Conservation (phyloP, 2,888 invertebrate genomes). For the Sesia bembeciformis region DNA sequence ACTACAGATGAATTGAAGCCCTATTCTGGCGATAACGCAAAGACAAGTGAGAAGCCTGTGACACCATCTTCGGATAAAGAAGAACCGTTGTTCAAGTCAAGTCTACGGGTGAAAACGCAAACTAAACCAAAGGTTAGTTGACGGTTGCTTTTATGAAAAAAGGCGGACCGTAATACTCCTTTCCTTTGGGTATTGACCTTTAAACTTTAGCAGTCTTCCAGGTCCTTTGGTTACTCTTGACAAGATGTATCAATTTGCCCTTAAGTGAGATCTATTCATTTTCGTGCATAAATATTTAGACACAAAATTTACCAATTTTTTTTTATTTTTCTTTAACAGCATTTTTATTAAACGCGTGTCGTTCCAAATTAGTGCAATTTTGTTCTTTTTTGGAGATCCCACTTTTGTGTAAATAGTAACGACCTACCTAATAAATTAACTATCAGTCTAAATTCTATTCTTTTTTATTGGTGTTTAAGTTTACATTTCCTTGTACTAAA, state of each 20-base stretch:
- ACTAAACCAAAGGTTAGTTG: constrained; percentile 63
- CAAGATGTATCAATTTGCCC: no score
- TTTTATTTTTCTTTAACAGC: no score
- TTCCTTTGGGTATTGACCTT: constrained; percentile 14
- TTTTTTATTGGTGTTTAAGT: constrained; percentile 22
- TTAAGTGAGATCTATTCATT: no score
- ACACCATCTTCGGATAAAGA: constrained; percentile 53
- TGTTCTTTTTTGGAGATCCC: no score
- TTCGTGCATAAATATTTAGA: no score
- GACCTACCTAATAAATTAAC: no score
- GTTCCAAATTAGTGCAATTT: no score
- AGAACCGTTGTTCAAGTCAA: constrained; percentile 66
- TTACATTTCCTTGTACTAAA: constrained; percentile 39
- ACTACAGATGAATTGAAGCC: constrained; percentile 67
- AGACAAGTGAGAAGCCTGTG: constrained; percentile 30
- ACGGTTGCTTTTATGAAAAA: constrained; percentile 9
- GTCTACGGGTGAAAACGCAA: constrained; percentile 52
- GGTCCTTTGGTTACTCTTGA: constrained; percentile 12
- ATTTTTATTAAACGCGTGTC: no score
- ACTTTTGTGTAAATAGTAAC: no score
- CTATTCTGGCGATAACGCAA: constrained; percentile 40
- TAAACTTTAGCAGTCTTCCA: constrained; percentile 32
- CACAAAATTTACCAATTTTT: no score
- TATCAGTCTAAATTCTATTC: not conserved
- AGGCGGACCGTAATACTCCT: no score